A percentile compares a stretch with the other conserved stretches of the same genome.
Conservation (phyloP, 1,140 invertebrate species). For the Gerris buenoi region DNA sequence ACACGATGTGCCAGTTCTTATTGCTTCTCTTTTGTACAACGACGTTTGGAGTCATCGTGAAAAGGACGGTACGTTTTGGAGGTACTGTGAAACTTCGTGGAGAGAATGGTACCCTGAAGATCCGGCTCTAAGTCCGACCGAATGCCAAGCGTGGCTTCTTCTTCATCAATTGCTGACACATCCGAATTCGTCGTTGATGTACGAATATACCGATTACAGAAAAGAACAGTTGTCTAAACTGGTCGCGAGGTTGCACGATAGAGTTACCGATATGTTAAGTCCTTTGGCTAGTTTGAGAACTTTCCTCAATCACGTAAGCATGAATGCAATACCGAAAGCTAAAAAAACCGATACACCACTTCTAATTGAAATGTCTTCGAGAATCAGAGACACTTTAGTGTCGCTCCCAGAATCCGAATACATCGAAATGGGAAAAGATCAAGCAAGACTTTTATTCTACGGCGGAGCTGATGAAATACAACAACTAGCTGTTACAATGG, state of each 20-base stretch:
- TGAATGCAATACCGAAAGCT: too few species aligned
- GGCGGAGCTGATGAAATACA: too few species aligned
- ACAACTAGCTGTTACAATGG: too few species aligned
- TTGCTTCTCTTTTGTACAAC: slow-evolving; percentile 45
- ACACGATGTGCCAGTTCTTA: slow-evolving; percentile 55
- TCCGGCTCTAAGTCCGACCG: neutral
- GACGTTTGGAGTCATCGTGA: slow-evolving; percentile 51
- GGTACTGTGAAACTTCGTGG: slow-evolving; percentile 31
- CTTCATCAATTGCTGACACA: slow-evolving; percentile 34
- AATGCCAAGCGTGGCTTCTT: slow-evolving; percentile 15
- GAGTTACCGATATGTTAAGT: too few species aligned
- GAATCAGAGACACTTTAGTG: too few species aligned
- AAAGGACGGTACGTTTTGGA: slow-evolving; percentile 35
- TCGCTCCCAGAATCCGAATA: too few species aligned
- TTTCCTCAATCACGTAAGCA: too few species aligned
- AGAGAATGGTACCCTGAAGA: neutral
- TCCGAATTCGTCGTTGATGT: slow-evolving; percentile 58
- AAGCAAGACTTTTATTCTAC: too few species aligned
- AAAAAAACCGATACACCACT: too few species aligned
- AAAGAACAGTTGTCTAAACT: slow-evolving; percentile 24
- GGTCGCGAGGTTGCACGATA: slow-evolving; percentile 45
- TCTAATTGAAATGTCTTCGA: too few species aligned
- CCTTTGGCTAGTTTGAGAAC: too few species aligned
- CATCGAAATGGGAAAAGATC: too few species aligned
- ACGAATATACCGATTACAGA: slow-evolving; percentile 45